Evolutionary conservation across 2,888 invertebrate species (phyloP).

Genomic region (Trachelus troglodyta): DNA sequence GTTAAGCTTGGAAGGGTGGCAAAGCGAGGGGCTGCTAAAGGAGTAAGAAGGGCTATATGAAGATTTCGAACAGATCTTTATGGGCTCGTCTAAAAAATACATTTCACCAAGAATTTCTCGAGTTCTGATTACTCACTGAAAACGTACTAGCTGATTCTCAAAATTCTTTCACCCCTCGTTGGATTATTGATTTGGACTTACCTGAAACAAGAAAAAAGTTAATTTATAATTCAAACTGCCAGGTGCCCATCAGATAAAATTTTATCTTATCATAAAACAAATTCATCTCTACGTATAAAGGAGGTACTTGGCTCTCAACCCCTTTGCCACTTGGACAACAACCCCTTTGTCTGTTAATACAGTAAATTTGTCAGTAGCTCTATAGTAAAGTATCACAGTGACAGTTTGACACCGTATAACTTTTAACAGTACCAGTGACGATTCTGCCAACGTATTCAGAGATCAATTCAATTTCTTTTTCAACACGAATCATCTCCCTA

Average conservation of each 20-base stretch:
- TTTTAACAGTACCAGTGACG: not conserved
- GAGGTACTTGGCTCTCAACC: not conserved
- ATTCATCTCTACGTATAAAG: not conserved
- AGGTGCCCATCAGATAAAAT: not conserved
- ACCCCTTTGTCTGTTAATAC: conserved; percentile 42
- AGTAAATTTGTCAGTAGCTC: conserved; percentile 47
- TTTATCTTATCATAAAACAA: not conserved
- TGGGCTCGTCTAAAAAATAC: not conserved
- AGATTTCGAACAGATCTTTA: not conserved
- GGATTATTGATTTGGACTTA: conserved; percentile 17
- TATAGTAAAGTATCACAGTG: conserved; percentile 10
- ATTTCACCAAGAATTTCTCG: not conserved
- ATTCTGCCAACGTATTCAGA: not conserved
- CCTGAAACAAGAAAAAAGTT: conserved; percentile 26
- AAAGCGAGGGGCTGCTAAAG: not conserved
- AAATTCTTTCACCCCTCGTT: not conserved
- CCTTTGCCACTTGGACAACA: not conserved
- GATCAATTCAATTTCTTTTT: not conserved
- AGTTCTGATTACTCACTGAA: not conserved
- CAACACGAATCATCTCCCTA: not conserved
- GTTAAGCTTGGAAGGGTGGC: not conserved
- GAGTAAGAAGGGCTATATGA: not conserved
- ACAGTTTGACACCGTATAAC: not conserved
- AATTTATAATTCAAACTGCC: not conserved
- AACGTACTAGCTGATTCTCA: not conserved